Base-by-base conservation (phyloP, 2,888 invertebrate species). In the Ganaspis brasiliensis region DNA sequence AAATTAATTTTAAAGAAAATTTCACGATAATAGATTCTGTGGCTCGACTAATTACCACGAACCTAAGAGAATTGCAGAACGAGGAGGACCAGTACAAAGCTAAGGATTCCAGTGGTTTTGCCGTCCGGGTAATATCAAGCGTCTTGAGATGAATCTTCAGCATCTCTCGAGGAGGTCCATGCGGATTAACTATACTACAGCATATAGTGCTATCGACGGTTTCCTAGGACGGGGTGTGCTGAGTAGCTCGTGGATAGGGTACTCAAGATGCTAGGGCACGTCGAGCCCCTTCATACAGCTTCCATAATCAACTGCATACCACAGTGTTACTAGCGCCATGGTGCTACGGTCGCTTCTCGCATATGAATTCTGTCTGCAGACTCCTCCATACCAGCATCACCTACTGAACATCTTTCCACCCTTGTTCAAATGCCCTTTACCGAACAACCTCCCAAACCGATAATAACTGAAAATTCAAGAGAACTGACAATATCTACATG, bases 301-400 rank as follows among this genome's bases (percentile, higher is more conserved):
- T 90, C 90, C 89, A 91, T 91, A 91, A 91, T 91, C 91, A 91
- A 91, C 90, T 91, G 90, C 90, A 91, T 91, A 91, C 91, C 91
- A 85, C 90, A 90, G 88, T 90, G 90, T 91, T 90, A 89, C 81
- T 79, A 81, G 78, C 79, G 78, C 79, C 81, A 80, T 81, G 84
- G 86, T 85, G 86, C 87, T 84, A 86, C 85, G 84, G 82, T 84
- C 86, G 87, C 83, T 80, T 85, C 84, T 84, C 85, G 89, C 89
- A 89, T 90, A 89, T 89, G 89, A 90, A 90, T 90, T 87, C 86
- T 80, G 84, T 82, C 86, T 85, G 82, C 83, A 83, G 85, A 81
- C 82, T 79, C 76, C 77, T 80, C 80, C 77, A 67, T 76, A 73
- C 63, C 77, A 70, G 76, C 76, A 78, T 78, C 80, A 80, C 79